A percentile compares a stretch with the other conserved stretches of the same genome.
phyloP scores from a whole-genome alignment of 2,113 vertebrate genomes.

The Bos taurus region DNA sequence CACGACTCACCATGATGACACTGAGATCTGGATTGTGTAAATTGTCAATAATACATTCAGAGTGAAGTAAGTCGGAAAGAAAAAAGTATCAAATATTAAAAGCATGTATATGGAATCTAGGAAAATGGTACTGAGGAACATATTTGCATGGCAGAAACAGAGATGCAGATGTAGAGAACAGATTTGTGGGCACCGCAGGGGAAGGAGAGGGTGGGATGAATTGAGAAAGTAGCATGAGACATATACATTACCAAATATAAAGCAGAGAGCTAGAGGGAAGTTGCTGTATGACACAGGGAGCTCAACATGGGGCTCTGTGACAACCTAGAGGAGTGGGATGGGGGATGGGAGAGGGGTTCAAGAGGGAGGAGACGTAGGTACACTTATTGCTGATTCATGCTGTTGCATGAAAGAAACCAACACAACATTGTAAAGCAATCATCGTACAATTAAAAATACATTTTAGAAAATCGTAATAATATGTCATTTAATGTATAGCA shows the following conservation, averaged over 20 bases:
- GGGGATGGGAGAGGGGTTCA: not conserved
- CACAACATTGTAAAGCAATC: not conserved
- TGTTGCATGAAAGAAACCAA: not conserved
- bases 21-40: not conserved
- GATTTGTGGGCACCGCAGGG: not conserved
- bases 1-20: not conserved
- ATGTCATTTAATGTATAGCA: not conserved
- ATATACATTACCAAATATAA: not conserved
- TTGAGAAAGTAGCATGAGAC: not conserved
- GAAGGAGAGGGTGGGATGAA: not conserved
- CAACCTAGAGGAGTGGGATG: not conserved
- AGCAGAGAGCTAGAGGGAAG: not conserved
- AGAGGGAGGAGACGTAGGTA: not conserved
- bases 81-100: not conserved
- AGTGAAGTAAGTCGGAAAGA: not conserved
- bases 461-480: not conserved
- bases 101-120: not conserved
- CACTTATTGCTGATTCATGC: fast-evolving
- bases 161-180: not conserved
- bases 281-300: not conserved
- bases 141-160: not conserved
- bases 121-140: not conserved
- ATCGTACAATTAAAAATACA: not conserved
- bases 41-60: not conserved
- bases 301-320: not conserved